Conservation (phyloP, 1,140 invertebrate genomes). For the Hyles vespertilio region DNA sequence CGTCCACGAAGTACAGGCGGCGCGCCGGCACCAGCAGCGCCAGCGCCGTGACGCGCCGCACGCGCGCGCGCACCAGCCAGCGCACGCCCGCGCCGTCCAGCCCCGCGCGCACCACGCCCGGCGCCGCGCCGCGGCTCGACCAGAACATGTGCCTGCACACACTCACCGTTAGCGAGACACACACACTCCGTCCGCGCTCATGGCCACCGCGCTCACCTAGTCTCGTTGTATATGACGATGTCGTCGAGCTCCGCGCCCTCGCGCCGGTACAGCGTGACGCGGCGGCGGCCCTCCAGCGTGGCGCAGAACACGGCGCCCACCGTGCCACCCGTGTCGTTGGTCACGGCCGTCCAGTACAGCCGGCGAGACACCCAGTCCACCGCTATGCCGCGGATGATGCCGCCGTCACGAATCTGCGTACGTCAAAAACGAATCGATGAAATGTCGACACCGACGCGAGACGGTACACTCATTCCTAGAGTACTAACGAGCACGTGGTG, state of each 20-base stretch:
- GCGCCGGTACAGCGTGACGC: slow-evolving; percentile 34
- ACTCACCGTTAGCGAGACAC: not conserved
- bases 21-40: slow-evolving; percentile 81
- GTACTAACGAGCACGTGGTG: not conserved
- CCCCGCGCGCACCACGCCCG: slow-evolving; percentile 27
- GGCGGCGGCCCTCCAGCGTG: slow-evolving; percentile 39
- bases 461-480: too few species aligned
- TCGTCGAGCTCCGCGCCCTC: slow-evolving; percentile 40
- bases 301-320: slow-evolving; percentile 23
- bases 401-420: slow-evolving; percentile 56
- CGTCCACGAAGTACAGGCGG: slow-evolving; percentile 86
- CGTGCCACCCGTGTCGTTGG: not conserved
- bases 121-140: slow-evolving; percentile 41
- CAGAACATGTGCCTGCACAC: slow-evolving; percentile 36
- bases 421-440: not conserved
- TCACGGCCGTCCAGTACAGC: slow-evolving; percentile 79
- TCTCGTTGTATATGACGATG: slow-evolving; percentile 36
- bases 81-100: slow-evolving; percentile 29
- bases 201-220: slow-evolving; percentile 17
- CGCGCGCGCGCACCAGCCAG: slow-evolving; percentile 24
- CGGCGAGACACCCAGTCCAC: slow-evolving; percentile 86
- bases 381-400: slow-evolving; percentile 83
- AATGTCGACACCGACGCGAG: not conserved
- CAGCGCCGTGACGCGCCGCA: slow-evolving; percentile 79
- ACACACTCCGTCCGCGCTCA: not conserved